phyloP scores from a whole-genome alignment of 2,113 vertebrate genomes.

The Coryphaenoides rupestris region DNA sequence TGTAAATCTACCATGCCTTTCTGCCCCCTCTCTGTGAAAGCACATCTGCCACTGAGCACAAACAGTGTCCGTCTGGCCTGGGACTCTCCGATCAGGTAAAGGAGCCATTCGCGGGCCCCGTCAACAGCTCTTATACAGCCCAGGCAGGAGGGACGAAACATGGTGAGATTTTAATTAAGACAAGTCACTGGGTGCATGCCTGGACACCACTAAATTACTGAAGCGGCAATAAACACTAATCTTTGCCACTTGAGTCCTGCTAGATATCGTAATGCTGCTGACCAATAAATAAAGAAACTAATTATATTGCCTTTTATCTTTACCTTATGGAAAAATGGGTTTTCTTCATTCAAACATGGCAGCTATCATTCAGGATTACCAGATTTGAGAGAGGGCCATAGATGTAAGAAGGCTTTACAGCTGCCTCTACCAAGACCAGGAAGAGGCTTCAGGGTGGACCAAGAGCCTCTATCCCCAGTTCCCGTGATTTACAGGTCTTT shows the following conservation, averaged over 20 bases:
- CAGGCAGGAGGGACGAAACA: slow-evolving; percentile 29
- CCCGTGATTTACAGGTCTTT: too few relatives aligned
- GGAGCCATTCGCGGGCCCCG: slow-evolving; percentile 3
- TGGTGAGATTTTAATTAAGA: slow-evolving; percentile 60
- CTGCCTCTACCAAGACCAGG: too few relatives aligned
- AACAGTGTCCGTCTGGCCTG: not conserved
- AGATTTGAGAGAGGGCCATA: too few relatives aligned
- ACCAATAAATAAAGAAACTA: not conserved
- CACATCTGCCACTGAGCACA: not conserved
- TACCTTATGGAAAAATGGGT: too few relatives aligned
- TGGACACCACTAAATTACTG: slow-evolving; percentile 8
- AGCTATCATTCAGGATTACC: too few relatives aligned
- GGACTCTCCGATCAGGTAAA: slow-evolving; percentile 7
- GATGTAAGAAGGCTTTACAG: too few relatives aligned
- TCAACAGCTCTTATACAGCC: not conserved
- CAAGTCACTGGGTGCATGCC: slow-evolving; percentile 35
- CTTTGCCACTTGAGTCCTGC: too few relatives aligned
- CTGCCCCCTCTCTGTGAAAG: slow-evolving; percentile 8
- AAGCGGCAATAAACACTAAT: not conserved
- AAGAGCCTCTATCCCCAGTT: too few relatives aligned
- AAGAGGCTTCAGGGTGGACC: too few relatives aligned
- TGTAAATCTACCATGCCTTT: slow-evolving; percentile 10
- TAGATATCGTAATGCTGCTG: not conserved
- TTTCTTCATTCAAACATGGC: too few relatives aligned
- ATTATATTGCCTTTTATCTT: not conserved